phyloP scores from a whole-genome alignment of 2,888 invertebrate species.

The Dugesia japonica region DNA sequence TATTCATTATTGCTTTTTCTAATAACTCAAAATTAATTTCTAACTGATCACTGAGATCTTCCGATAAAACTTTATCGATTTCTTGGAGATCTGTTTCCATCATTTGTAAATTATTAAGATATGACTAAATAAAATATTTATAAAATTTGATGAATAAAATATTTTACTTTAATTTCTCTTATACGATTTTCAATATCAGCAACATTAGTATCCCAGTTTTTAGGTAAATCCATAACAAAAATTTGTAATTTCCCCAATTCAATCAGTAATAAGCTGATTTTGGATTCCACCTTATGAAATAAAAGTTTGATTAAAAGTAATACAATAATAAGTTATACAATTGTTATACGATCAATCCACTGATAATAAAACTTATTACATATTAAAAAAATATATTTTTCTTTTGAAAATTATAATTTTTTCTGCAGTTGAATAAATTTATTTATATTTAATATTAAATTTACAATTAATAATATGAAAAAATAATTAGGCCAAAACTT shows the following conservation, averaged over 20 bases:
- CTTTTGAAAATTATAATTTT: too few species aligned
- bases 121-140: neutral
- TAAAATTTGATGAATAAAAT: neutral
- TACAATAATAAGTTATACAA: too few species aligned
- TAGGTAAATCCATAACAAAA: neutral
- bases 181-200: neutral
- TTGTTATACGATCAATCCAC: too few species aligned
- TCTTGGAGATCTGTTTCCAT: neutral
- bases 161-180: neutral
- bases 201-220: neutral
- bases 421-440: too few species aligned
- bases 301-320: too few species aligned
- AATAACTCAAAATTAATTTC: conserved; percentile 3
- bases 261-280: neutral
- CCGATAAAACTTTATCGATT: neutral
- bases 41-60: neutral
- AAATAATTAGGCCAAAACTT: too few species aligned
- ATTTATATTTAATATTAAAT: too few species aligned
- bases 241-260: conserved; percentile 9
- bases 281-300: neutral
- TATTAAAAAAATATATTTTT: too few species aligned
- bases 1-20: conserved; percentile 10
- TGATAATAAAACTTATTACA: too few species aligned
- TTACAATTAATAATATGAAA: too few species aligned
- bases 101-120: neutral